These are phyloP conservation scores for Trachelus tabidus DNA, from an alignment of 2,888 invertebrate species.

Conservation along the genomic window DNA sequence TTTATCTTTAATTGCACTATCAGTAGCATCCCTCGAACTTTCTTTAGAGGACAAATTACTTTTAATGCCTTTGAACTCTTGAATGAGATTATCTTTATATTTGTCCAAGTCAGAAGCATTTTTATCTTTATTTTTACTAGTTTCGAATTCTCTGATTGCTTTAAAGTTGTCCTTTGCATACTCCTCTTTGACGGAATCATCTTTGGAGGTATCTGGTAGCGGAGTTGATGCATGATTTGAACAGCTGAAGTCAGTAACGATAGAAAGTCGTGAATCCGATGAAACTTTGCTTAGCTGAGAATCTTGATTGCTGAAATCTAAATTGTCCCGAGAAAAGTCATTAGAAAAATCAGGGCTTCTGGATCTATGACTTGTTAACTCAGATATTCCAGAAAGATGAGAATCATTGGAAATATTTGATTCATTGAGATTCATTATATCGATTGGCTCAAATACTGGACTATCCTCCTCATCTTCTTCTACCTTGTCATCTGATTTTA, in stretches of 20 bases:
- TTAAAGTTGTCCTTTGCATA: constrained; percentile 54
- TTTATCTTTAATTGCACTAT: constrained; percentile 47
- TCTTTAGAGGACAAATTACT: constrained; percentile 49
- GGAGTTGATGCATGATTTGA: constrained; percentile 62
- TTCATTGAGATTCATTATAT: constrained; percentile 64
- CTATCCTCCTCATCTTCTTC: constrained; percentile 75
- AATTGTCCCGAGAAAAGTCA: constrained; percentile 62
- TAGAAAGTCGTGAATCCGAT: constrained; percentile 71
- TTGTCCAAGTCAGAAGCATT: constrained; percentile 50
- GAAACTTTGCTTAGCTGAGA: constrained; percentile 74
- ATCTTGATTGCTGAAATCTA: constrained; percentile 69
- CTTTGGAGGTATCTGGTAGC: constrained; percentile 43
- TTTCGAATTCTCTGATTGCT: constrained; percentile 49
- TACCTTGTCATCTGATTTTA: constrained; percentile 63
- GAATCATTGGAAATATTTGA: constrained; percentile 72
- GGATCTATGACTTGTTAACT: constrained; percentile 69
- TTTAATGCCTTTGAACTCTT: constrained; percentile 40
- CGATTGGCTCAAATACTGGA: constrained; percentile 75
- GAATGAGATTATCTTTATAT: constrained; percentile 38
- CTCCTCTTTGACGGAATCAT: constrained; percentile 59
- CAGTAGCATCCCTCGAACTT: constrained; percentile 52
- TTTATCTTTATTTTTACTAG: constrained; percentile 42
- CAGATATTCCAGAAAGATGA: constrained; percentile 71
- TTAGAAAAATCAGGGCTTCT: constrained; percentile 56
- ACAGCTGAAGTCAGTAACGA: constrained; percentile 68